These are phyloP conservation scores for Odontothrips loti DNA, from an alignment of 2,888 invertebrate species.

Conservation along the genomic window DNA sequence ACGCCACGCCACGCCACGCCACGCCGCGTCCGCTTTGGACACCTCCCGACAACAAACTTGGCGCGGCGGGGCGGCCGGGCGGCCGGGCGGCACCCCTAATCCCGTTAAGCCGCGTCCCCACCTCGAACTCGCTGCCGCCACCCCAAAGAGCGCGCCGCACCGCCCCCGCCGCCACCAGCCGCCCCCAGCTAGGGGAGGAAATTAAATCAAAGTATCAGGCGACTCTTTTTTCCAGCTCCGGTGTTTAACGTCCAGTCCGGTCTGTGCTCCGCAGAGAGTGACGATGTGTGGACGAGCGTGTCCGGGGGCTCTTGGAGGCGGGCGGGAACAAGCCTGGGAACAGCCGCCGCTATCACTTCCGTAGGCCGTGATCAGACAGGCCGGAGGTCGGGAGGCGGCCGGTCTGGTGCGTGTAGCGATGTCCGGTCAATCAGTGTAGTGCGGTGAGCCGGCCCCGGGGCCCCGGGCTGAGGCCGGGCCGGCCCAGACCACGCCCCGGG, in stretches of 20 bases:
- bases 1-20: background rate
- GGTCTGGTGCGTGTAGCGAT: no score
- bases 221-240: no score
- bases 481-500: no score
- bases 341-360: no score
- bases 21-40: background rate
- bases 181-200: background rate
- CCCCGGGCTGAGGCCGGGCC: background rate
- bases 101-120: constrained; percentile 15
- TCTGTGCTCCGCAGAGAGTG: no score
- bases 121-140: background rate
- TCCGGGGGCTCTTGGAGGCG: no score
- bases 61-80: background rate
- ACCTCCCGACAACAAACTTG: constrained; percentile 24
- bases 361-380: no score
- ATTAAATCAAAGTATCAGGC: constrained; percentile 9
- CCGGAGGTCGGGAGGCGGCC: no score
- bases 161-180: background rate
- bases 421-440: background rate
- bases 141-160: background rate
- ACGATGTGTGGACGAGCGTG: no score
- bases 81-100: background rate
- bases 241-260: no score
- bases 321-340: no score
- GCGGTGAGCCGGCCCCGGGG: background rate